A percentile compares a stretch with the other conserved stretches of the same genome.
Conservation (phyloP, 2,888 invertebrate species). For the Arrhopalites spinosus region DNA sequence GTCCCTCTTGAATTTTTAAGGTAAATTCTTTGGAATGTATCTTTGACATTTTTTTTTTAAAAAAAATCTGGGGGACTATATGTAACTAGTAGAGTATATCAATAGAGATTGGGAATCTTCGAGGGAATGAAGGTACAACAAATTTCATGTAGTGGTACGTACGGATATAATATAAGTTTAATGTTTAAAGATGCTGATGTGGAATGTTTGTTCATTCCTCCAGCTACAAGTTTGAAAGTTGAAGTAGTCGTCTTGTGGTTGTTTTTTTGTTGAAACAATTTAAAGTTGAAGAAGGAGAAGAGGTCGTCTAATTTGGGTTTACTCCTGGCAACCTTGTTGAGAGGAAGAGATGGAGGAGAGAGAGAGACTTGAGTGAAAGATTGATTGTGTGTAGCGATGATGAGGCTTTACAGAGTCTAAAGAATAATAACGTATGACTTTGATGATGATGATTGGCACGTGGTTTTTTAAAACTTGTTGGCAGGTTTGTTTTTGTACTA, state of each 20-base stretch:
- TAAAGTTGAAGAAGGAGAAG: slow-evolving; percentile 13
- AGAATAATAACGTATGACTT: slow-evolving; percentile 38
- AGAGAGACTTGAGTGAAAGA: slow-evolving; percentile 40
- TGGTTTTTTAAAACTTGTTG: slow-evolving; percentile 33
- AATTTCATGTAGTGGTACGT: neutral
- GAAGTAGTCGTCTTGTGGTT: neutral
- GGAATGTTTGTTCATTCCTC: neutral
- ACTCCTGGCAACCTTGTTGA: slow-evolving; percentile 13
- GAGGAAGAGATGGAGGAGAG: no score
- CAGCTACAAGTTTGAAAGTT: no score
- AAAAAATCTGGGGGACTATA: no score
- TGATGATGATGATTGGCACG: slow-evolving; percentile 52
- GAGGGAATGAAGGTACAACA: neutral
- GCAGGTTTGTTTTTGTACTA: neutral
- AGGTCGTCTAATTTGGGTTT: slow-evolving; percentile 1
- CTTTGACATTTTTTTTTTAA: no score
- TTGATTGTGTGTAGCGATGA: slow-evolving; percentile 39
- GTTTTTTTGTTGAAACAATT: neutral
- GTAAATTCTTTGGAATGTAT: no score
- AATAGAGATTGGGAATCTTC: neutral
- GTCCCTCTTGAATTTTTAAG: no score
- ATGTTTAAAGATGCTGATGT: neutral
- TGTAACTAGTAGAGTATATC: no score
- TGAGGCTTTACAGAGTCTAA: slow-evolving; percentile 28
- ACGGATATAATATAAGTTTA: no score